A percentile compares a stretch with the other conserved stretches of the same genome.
Evolutionary conservation across 2,888 invertebrate species (phyloP).

Genomic region (Pammene fasciana): DNA sequence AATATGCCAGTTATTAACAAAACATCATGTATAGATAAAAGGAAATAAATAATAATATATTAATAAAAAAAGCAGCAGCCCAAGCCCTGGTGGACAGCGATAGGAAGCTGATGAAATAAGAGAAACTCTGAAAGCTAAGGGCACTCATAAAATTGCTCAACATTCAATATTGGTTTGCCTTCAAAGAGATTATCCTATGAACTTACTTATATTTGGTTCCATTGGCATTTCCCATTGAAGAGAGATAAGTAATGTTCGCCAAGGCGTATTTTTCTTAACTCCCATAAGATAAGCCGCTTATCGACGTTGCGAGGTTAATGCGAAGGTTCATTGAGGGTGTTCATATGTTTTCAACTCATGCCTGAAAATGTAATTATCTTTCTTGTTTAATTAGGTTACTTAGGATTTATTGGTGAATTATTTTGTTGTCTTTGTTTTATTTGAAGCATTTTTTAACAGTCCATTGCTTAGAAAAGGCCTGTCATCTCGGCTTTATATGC

Average conservation of each 20-base stretch:
- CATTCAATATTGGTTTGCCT: neutral
- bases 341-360: neutral
- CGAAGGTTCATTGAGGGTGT: neutral
- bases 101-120: no score
- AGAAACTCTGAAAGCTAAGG: neutral
- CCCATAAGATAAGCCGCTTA: slow-evolving; percentile 14
- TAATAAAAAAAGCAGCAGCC: no score
- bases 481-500: no score
- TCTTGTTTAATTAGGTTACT: no score
- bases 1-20: no score
- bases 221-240: neutral
- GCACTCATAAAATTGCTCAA: neutral
- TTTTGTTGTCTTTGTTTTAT: no score
- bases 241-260: neutral
- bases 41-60: no score
- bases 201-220: neutral
- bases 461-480: no score
- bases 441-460: no score
- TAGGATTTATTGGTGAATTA: no score
- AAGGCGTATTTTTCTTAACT: slow-evolving; percentile 11
- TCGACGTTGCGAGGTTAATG: neutral
- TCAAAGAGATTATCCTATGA: slow-evolving; percentile 1
- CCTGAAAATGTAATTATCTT: neutral
- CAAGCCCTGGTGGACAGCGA: no score
- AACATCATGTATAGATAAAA: no score